Conservation (phyloP, 2,888 invertebrate genomes). For the Phytoseiulus persimilis region DNA sequence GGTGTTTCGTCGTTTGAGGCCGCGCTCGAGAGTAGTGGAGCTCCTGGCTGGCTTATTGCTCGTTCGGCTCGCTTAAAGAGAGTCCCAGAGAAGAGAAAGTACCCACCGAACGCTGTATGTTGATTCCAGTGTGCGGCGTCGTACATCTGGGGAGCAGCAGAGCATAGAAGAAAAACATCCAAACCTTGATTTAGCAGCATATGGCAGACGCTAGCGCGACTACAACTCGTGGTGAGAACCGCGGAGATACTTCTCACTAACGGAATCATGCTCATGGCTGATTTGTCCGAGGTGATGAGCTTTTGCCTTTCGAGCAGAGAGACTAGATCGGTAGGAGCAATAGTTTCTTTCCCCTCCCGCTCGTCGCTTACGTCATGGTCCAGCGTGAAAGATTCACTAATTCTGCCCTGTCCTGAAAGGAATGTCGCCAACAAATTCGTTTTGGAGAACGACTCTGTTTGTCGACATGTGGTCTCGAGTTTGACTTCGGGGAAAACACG, state of each 20-base stretch:
- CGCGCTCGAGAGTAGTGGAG: background rate
- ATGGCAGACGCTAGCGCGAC: background rate
- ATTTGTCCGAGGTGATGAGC: background rate
- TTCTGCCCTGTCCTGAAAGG: no score
- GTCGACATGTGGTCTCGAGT: no score
- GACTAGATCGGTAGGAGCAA: background rate
- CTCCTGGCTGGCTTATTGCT: background rate
- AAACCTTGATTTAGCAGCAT: background rate
- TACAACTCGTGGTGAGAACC: background rate
- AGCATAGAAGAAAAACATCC: background rate
- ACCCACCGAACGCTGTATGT: background rate
- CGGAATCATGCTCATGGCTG: background rate
- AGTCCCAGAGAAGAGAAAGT: background rate
- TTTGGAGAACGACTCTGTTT: no score
- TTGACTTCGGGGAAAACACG: no score
- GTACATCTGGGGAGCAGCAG: background rate
- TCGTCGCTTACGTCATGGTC: no score
- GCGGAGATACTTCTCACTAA: background rate
- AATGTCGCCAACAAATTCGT: no score
- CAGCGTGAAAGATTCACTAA: no score
- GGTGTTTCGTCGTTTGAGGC: background rate
- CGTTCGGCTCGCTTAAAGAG: background rate
- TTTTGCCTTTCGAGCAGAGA: background rate
- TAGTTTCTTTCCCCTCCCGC: no score
- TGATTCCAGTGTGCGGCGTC: background rate